Evolutionary conservation across 2,797 vertebrate genomes (phyloP), one percentile per base, ranked within the genome.

Genomic region (Toxotes lorentzi): DNA sequence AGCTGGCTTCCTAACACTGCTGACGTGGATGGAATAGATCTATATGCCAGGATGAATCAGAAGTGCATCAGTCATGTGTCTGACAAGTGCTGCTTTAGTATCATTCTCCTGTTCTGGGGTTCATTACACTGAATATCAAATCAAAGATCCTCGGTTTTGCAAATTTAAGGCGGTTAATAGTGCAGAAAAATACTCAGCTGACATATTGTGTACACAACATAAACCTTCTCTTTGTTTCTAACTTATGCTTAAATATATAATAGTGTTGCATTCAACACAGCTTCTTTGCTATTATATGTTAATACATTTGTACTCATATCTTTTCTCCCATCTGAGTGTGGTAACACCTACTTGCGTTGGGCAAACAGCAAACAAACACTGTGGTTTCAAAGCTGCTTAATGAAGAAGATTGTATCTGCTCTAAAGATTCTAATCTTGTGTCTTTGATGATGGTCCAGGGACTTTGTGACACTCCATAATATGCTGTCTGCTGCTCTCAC

Each of bases 401-500:
- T 86, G 73, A 77, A 60, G 64, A 67, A 75, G 78, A 82, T 67
- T 58, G 50, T 81, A 88, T 86, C 75, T 45, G 12, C 66, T 66
- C 50, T 54, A 41, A 76, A 82, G 78, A 85, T 88, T 88, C 88
- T 82, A 86, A 91, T 91, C 86, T 86, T 82, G 41, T 41, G 19
- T 65, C 66, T 86, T 72, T 88, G 81, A 94, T 90, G 74, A 88
- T 85, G 88, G 84, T 81, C 68, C 69, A 75, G 74, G 86, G 78
- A 89, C 73, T 90, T 86, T 85, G 83, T 88, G 84, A 88, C 78
- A 79, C 77, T 85, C 64, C 43, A 82, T 90, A 89, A 91, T 88
- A 81, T 60, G 50, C 77, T 74, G 88, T 77, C 77, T 84, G 74
- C 65, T 43, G 76, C 82, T 74, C 87, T 86, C 79, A 64, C 79